These are phyloP conservation scores for Lasioglossum albipes DNA, from an alignment of 1,140 invertebrate species.

Conservation along the genomic window DNA sequence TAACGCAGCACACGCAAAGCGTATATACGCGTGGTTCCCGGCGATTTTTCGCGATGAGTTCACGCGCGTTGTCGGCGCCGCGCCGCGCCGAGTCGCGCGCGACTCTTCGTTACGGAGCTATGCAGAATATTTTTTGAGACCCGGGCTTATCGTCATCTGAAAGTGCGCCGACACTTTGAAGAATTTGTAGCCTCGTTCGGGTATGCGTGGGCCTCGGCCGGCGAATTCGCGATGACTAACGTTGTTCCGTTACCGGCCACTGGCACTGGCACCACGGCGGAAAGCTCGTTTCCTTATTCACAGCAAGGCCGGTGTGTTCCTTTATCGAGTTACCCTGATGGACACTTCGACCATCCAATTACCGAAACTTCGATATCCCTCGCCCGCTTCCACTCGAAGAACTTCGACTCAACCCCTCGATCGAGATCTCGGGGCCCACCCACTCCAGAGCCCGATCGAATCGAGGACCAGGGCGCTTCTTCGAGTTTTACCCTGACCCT, in stretches of 20 bases:
- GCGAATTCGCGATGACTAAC: slow-evolving; percentile 43
- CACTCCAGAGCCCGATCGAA: too few species aligned
- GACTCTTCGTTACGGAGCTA: slow-evolving; percentile 59
- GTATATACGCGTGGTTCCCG: background rate
- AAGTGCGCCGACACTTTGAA: slow-evolving; percentile 45
- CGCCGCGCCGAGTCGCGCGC: background rate
- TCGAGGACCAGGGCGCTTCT: too few species aligned
- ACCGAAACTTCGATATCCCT: background rate
- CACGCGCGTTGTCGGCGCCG: slow-evolving; percentile 21
- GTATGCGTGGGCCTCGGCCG: slow-evolving; percentile 31
- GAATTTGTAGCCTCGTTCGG: slow-evolving; percentile 42
- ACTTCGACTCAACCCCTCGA: too few species aligned
- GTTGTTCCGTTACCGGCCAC: slow-evolving; percentile 25
- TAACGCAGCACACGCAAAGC: slow-evolving; percentile 29
- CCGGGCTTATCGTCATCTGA: slow-evolving; percentile 59
- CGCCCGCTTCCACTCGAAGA: background rate
- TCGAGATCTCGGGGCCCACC: too few species aligned
- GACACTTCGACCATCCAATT: background rate
- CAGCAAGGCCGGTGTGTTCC: background rate
- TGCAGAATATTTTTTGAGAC: slow-evolving; percentile 52
- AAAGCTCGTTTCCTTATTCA: slow-evolving; percentile 19
- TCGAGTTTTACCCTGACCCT: too few species aligned
- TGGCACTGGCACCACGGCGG: background rate
- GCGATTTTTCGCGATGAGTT: slow-evolving; percentile 41
- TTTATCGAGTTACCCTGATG: background rate